These are phyloP conservation scores for Helleia helle DNA, from an alignment of 2,888 invertebrate species.

Conservation along the genomic window DNA sequence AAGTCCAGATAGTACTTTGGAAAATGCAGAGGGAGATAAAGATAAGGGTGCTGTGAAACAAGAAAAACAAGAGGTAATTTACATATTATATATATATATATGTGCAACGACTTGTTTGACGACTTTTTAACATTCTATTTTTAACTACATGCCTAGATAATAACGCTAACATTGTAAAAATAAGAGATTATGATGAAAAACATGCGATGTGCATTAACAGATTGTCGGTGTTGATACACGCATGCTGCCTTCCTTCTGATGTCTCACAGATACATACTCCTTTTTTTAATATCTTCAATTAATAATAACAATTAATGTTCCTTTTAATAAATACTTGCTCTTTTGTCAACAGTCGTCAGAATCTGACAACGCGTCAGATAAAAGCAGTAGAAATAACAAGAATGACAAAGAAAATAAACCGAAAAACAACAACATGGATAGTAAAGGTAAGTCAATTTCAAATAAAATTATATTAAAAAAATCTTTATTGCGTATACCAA, in stretches of 20 bases:
- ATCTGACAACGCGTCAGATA: slow-evolving; percentile 60
- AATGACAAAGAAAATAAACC: slow-evolving; percentile 64
- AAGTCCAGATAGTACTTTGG: slow-evolving; percentile 43
- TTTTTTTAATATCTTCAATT: background rate
- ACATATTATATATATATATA: background rate
- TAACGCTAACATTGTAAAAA: background rate
- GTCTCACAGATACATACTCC: slow-evolving; percentile 2
- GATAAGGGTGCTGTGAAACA: slow-evolving; percentile 38
- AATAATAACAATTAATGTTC: background rate
- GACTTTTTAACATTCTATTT: background rate
- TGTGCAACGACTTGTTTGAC: background rate
- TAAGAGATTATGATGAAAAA: slow-evolving; percentile 32
- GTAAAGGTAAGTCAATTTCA: slow-evolving; percentile 35
- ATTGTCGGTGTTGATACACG: slow-evolving; percentile 43
- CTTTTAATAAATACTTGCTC: too few relatives aligned
- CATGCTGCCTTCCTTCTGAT: slow-evolving; percentile 61
- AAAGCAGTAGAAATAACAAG: slow-evolving; percentile 53
- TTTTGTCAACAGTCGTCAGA: slow-evolving; percentile 62
- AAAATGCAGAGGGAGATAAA: slow-evolving; percentile 26
- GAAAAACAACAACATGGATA: slow-evolving; percentile 55
- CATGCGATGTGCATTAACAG: slow-evolving; percentile 49
- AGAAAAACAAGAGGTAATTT: slow-evolving; percentile 54
- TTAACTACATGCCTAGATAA: too few relatives aligned
- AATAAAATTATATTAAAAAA: background rate
- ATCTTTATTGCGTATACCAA: too few relatives aligned